Percentiles rank a stretch among this genome's conserved stretches.
These are phyloP conservation scores for Palythoa heliodiscus DNA, from an alignment of 92 coral and sea anemone genomes.

Conservation along the genomic window DNA sequence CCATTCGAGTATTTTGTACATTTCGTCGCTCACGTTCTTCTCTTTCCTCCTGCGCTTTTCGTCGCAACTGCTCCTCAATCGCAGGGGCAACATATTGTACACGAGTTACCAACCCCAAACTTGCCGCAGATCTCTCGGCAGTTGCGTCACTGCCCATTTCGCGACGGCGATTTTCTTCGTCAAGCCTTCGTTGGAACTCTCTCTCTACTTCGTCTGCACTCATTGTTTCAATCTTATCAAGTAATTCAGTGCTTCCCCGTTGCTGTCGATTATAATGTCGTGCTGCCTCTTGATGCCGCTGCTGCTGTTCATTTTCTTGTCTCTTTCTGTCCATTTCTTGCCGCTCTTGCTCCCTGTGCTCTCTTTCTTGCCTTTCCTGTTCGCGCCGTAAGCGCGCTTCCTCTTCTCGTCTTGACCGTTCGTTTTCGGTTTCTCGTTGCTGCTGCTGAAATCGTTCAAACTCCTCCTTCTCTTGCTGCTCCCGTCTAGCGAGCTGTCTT, in stretches of 20 bases:
- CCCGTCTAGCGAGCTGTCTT: conserved; percentile 52
- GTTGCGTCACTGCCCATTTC: conserved; percentile 38
- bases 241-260: conserved; percentile 68
- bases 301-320: conserved; percentile 50
- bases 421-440: conserved; percentile 71
- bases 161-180: conserved; percentile 64
- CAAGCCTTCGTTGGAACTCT: conserved; percentile 88
- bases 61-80: conserved; percentile 65
- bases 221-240: conserved; percentile 79
- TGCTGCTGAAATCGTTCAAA: conserved; percentile 39
- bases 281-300: conserved; percentile 63
- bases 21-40: conserved; percentile 55
- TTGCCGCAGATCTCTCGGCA: conserved; percentile 62
- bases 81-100: conserved; percentile 86
- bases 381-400: conserved; percentile 56
- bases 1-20: conserved; percentile 50
- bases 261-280: conserved; percentile 46
- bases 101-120: conserved; percentile 84
- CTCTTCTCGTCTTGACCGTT: conserved; percentile 66
- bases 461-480: conserved; percentile 51
- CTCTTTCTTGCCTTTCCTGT: conserved; percentile 57
- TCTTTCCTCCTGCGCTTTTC: conserved; percentile 56
- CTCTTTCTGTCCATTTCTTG: conserved; percentile 64
- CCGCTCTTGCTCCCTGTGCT: conserved; percentile 59
- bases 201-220: conserved; percentile 85